These are phyloP conservation scores for Mola mola DNA, from an alignment of 2,113 vertebrate genomes.

Conservation along the genomic window DNA sequence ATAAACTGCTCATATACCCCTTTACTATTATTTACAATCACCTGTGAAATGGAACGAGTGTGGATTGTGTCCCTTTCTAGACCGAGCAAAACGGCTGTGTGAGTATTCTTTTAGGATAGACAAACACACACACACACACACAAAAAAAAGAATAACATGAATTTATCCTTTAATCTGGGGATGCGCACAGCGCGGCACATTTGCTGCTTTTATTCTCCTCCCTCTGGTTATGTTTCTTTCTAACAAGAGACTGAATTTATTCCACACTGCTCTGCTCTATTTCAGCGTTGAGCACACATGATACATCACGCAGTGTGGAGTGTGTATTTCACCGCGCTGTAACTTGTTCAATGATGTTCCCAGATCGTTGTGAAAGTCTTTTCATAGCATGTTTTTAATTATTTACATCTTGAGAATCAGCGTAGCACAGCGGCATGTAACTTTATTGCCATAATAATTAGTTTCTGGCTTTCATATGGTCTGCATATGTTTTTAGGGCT, in stretches of 20 bases:
- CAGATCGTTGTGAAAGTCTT: slow-evolving; percentile 55
- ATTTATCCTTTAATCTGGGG: slow-evolving; percentile 8
- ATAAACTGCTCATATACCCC: too few species aligned
- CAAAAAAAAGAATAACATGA: too few species aligned
- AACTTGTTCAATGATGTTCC: slow-evolving; percentile 46
- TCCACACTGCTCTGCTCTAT: slow-evolving; percentile 45
- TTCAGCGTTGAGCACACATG: slow-evolving; percentile 40
- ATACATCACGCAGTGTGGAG: slow-evolving; percentile 48
- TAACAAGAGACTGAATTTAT: slow-evolving; percentile 31
- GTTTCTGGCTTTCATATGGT: slow-evolving; percentile 18
- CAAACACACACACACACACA: not conserved
- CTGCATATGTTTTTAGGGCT: slow-evolving; percentile 53
- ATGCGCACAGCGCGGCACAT: not conserved
- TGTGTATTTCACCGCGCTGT: slow-evolving; percentile 51
- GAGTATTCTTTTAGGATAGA: not conserved
- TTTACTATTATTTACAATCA: too few species aligned
- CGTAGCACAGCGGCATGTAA: slow-evolving; percentile 36
- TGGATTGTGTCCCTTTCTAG: too few species aligned
- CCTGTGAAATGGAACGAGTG: too few species aligned
- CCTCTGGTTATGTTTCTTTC: slow-evolving; percentile 44
- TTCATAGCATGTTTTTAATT: slow-evolving; percentile 64
- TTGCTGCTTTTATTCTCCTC: slow-evolving; percentile 5
- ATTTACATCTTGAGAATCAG: slow-evolving; percentile 65
- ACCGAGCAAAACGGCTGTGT: too few species aligned
- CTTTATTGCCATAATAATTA: slow-evolving; percentile 58